Evolutionary conservation across 1,140 invertebrate genomes (phyloP).

Genomic region (Diprion similis): DNA sequence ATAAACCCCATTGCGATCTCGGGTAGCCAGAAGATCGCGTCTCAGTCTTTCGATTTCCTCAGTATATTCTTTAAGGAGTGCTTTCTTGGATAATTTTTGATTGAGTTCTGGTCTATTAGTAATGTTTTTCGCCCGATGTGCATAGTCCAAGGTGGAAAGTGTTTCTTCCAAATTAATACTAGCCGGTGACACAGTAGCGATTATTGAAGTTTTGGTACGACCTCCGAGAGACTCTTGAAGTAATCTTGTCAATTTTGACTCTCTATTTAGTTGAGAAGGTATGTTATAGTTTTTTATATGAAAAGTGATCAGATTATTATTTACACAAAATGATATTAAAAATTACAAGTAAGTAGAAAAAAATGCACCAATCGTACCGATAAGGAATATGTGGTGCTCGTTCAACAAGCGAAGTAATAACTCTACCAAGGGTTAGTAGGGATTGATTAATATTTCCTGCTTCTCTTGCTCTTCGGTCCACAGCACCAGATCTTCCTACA

Average conservation of each 20-base stretch:
- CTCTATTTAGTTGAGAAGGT: slow-evolving; percentile 62
- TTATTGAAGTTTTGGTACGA: slow-evolving; percentile 93
- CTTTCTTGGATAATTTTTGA: slow-evolving; percentile 89
- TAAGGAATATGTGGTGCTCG: slow-evolving; percentile 93
- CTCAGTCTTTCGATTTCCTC: slow-evolving; percentile 90
- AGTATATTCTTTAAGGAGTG: slow-evolving; percentile 86
- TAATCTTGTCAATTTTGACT: slow-evolving; percentile 91
- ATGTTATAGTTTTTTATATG: too few species aligned
- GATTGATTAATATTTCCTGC: slow-evolving; percentile 97
- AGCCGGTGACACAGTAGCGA: slow-evolving; percentile 93
- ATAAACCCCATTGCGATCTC: slow-evolving; percentile 86
- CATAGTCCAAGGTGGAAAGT: slow-evolving; percentile 94
- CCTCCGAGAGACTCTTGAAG: slow-evolving; percentile 96
- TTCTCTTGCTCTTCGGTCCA: slow-evolving; percentile 90
- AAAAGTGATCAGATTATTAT: background rate
- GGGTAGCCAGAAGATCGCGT: slow-evolving; percentile 80
- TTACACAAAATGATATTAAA: slow-evolving; percentile 19
- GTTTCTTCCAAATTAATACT: slow-evolving; percentile 91
- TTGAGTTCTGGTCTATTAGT: slow-evolving; percentile 95
- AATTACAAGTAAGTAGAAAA: slow-evolving; percentile 14
- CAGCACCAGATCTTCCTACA: slow-evolving; percentile 91
- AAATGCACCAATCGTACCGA: slow-evolving; percentile 61
- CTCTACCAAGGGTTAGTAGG: slow-evolving; percentile 90
- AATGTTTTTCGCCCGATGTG: slow-evolving; percentile 94
- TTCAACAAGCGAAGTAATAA: slow-evolving; percentile 96